These are phyloP conservation scores for Scaptomyza flava DNA, from an alignment of 2,888 invertebrate genomes.

Conservation along the genomic window DNA sequence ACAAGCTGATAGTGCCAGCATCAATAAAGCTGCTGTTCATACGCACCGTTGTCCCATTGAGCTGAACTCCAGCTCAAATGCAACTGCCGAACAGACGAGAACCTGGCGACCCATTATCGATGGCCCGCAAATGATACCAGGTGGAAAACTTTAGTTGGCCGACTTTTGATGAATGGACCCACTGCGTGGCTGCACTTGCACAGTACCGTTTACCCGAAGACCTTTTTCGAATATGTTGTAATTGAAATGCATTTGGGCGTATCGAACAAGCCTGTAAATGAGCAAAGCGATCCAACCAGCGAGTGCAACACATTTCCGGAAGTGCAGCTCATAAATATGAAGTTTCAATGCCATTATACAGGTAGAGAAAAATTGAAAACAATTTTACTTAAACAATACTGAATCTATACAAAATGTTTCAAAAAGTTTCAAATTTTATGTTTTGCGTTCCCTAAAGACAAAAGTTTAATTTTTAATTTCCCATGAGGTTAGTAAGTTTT, in stretches of 20 bases:
- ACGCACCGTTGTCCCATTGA: slow-evolving; percentile 34
- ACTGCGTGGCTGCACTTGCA: slow-evolving; percentile 18
- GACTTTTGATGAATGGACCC: slow-evolving; percentile 55
- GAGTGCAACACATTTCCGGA: background rate
- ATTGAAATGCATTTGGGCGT: slow-evolving; percentile 74
- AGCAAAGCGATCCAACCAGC: slow-evolving; percentile 17
- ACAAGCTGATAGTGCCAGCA: slow-evolving; percentile 22
- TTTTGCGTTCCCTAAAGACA: no score
- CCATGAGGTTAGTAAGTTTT: no score
- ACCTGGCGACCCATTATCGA: slow-evolving; percentile 58
- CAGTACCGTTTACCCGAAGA: slow-evolving; percentile 26
- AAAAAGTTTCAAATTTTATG: no score
- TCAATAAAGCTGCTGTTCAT: slow-evolving; percentile 28
- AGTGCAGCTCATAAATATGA: slow-evolving; percentile 35
- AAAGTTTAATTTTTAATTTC: no score
- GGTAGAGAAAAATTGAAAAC: background rate
- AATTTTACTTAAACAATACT: no score
- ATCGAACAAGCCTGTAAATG: slow-evolving; percentile 44
- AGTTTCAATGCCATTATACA: background rate
- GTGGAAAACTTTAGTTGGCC: slow-evolving; percentile 17
- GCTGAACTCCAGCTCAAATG: slow-evolving; percentile 21
- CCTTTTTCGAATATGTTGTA: slow-evolving; percentile 67
- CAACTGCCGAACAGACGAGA: slow-evolving; percentile 52
- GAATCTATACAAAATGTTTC: no score
- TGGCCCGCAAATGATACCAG: slow-evolving; percentile 28